These are phyloP conservation scores for Mesaphorura yosii DNA, from an alignment of 1,140 invertebrate genomes.

Conservation along the genomic window DNA sequence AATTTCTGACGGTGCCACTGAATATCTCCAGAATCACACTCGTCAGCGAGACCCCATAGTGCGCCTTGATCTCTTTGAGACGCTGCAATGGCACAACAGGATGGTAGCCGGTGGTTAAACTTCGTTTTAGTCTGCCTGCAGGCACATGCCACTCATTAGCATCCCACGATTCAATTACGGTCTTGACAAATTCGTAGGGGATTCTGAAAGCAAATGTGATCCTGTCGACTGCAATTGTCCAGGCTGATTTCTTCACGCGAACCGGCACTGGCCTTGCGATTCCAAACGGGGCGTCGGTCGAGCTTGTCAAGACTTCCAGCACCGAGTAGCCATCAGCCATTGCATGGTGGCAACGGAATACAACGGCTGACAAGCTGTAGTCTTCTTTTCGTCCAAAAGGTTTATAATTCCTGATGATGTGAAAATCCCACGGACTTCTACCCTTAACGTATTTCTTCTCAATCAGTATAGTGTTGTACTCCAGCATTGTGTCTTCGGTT, in stretches of 20 bases:
- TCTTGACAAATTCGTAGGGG: slow-evolving; percentile 7
- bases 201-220: background rate
- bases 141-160: slow-evolving; percentile 13
- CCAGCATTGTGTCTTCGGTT: slow-evolving; percentile 5
- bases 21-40: slow-evolving; percentile 15
- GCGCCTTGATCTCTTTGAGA: slow-evolving; percentile 19
- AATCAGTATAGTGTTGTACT: slow-evolving; percentile 2
- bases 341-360: slow-evolving; percentile 4
- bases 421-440: slow-evolving; percentile 18
- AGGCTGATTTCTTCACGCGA: background rate
- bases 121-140: slow-evolving; percentile 2
- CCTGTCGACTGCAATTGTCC: background rate
- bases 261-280: too few relatives aligned
- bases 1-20: slow-evolving; percentile 16
- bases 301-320: slow-evolving; percentile 6
- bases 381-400: background rate
- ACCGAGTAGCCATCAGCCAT: slow-evolving; percentile 18
- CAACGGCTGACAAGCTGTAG: background rate
- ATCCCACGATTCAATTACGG: slow-evolving; percentile 7
- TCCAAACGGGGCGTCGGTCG: too few relatives aligned
- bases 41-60: slow-evolving; percentile 7
- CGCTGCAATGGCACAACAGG: slow-evolving; percentile 4
- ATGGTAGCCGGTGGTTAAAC: background rate
- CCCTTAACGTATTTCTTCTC: slow-evolving; percentile 5
- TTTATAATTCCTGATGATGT: slow-evolving; percentile 6